Percentiles rank a stretch among this genome's conserved stretches.
Conservation (phyloP, 1,140 invertebrate genomes). For the Homalodisca vitripennis region DNA sequence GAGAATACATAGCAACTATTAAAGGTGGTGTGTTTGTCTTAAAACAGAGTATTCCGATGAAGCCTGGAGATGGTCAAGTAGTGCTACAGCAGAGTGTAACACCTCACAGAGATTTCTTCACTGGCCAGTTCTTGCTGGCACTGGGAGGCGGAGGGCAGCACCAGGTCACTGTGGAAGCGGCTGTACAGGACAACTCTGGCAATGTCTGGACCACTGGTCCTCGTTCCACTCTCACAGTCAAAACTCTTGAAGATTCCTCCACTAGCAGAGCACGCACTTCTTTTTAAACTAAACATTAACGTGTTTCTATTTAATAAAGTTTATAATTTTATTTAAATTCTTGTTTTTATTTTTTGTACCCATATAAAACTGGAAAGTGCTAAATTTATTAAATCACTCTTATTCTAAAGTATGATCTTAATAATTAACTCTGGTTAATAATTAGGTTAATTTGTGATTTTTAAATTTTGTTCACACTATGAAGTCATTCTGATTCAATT, state of each 20-base stretch:
- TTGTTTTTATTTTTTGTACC: too few relatives aligned
- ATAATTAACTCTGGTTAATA: too few relatives aligned
- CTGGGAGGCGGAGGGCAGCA: slow-evolving; percentile 53
- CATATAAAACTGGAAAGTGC: too few relatives aligned
- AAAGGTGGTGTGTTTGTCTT: background rate
- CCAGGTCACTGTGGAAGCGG: slow-evolving; percentile 64
- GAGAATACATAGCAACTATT: too few relatives aligned
- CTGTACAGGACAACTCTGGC: slow-evolving; percentile 68
- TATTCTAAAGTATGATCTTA: too few relatives aligned
- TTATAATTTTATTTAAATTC: too few relatives aligned
- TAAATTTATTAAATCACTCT: too few relatives aligned
- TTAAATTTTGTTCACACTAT: too few relatives aligned
- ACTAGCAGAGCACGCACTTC: slow-evolving; percentile 21
- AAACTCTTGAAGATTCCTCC: slow-evolving; percentile 64
- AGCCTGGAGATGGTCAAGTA: slow-evolving; percentile 25
- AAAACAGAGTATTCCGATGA: too few relatives aligned
- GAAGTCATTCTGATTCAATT: too few relatives aligned
- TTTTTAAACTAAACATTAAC: too few relatives aligned
- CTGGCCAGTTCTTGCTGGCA: slow-evolving; percentile 72
- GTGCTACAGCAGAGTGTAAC: slow-evolving; percentile 62
- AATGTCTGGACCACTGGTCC: slow-evolving; percentile 76
- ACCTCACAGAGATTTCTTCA: slow-evolving; percentile 79
- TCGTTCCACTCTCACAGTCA: slow-evolving; percentile 62
- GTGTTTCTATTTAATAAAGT: background rate
- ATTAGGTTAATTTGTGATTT: too few relatives aligned